Evolutionary conservation across 2,797 vertebrate species (phyloP).

Genomic region (Semotilus atromaculatus): DNA sequence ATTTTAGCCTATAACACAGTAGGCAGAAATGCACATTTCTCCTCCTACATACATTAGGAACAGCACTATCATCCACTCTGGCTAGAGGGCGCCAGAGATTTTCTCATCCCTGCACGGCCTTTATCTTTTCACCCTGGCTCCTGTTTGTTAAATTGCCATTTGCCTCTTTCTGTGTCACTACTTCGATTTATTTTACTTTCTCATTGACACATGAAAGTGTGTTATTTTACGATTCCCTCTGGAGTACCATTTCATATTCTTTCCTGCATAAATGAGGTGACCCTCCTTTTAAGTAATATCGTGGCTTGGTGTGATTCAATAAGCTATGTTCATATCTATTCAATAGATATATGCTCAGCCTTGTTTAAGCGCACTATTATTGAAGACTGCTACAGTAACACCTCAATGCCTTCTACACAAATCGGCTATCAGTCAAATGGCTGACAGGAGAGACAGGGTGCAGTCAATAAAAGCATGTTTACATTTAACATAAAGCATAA

Average conservation of each 20-base stretch:
- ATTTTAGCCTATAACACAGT: neutral
- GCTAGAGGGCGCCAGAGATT: constrained; percentile 62
- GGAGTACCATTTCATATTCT: neutral
- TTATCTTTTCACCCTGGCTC: neutral
- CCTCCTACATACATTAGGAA: constrained; percentile 8
- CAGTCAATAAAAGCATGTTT: constrained; percentile 4
- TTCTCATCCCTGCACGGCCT: constrained; percentile 8
- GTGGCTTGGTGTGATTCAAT: neutral
- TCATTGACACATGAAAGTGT: constrained; percentile 15
- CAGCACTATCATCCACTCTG: constrained; percentile 15
- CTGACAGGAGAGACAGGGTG: neutral
- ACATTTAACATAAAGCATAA: constrained; percentile 12
- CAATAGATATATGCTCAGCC: neutral
- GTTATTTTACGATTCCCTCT: neutral
- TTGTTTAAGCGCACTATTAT: neutral
- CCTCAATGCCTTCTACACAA: neutral
- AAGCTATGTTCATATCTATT: too few relatives aligned
- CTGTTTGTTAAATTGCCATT: neutral
- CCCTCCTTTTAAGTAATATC: neutral
- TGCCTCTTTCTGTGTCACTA: constrained; percentile 4
- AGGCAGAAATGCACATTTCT: neutral
- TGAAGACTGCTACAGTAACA: neutral
- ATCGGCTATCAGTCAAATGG: neutral
- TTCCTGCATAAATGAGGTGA: neutral
- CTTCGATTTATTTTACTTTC: neutral